Evolutionary conservation across 2,888 invertebrate genomes (phyloP).

Genomic region (Agelastica alni): DNA sequence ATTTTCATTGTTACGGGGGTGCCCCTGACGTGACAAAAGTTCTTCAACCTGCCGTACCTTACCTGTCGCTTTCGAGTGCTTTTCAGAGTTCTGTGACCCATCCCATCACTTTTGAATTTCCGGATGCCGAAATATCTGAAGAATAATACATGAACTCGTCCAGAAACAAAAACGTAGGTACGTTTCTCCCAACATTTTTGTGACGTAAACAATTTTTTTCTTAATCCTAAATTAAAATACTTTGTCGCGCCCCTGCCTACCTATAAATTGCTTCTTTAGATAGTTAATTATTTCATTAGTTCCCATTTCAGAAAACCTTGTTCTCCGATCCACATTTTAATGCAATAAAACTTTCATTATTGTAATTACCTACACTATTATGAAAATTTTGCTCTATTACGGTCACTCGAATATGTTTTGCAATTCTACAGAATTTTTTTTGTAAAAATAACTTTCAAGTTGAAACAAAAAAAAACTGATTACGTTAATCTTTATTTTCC

Average conservation of each 20-base stretch:
- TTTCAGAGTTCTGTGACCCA: slow-evolving; percentile 8
- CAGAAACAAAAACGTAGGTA: no score
- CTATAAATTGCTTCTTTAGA: neutral
- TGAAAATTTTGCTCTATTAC: neutral
- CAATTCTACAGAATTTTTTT: no score
- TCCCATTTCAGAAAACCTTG: slow-evolving; percentile 5
- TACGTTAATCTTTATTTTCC: no score
- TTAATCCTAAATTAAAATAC: no score
- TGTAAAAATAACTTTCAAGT: no score
- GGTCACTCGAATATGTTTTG: neutral
- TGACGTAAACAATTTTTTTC: no score
- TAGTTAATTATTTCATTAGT: slow-evolving; percentile 4
- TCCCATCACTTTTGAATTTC: no score
- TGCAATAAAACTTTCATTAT: neutral
- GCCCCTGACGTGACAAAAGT: slow-evolving; percentile 18
- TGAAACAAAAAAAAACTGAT: no score
- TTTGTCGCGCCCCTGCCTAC: no score
- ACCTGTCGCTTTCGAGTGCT: slow-evolving; percentile 30
- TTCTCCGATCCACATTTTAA: slow-evolving; percentile 4
- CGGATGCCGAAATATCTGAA: no score
- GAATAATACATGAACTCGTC: no score
- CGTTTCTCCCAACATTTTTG: no score
- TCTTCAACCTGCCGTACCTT: slow-evolving; percentile 20
- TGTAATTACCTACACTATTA: neutral
- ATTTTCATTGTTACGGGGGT: slow-evolving; percentile 26